Percentiles rank a stretch among this genome's conserved stretches.
Evolutionary conservation across 2,113 vertebrate genomes (phyloP).

Genomic region (Haplotaxodon microlepis): DNA sequence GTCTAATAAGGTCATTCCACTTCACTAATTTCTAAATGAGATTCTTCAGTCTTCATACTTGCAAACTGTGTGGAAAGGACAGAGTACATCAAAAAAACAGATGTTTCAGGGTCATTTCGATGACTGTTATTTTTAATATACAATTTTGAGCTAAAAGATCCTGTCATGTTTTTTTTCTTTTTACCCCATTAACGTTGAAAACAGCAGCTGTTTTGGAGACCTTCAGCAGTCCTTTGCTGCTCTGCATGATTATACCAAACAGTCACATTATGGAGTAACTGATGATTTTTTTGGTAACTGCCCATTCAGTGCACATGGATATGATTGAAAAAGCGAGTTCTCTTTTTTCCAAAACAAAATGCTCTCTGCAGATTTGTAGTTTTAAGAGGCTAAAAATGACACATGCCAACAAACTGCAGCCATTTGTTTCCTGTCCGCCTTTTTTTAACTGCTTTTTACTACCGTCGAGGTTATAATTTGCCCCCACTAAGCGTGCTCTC

Average conservation of each 20-base stretch:
- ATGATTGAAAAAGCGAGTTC: background rate
- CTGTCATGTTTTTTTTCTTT: background rate
- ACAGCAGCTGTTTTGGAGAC: background rate
- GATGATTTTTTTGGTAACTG: background rate
- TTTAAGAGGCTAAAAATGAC: background rate
- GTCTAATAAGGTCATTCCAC: background rate
- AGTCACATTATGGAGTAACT: background rate
- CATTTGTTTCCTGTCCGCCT: background rate
- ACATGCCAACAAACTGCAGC: background rate
- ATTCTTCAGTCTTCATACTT: background rate
- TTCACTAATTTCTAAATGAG: background rate
- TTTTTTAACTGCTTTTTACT: background rate
- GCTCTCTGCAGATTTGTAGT: background rate
- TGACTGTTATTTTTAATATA: background rate
- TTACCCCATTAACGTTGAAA: background rate
- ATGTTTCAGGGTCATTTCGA: background rate
- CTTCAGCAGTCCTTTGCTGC: background rate
- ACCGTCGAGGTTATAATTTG: background rate
- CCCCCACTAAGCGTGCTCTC: background rate
- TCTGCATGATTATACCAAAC: background rate
- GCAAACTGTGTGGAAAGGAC: background rate
- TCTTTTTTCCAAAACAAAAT: background rate
- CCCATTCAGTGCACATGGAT: background rate
- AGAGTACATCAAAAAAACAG: accelerated
- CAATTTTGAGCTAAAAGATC: background rate